A percentile compares a stretch with the other conserved stretches of the same genome.
Conservation (phyloP, 2,113 vertebrate genomes). For the Peromyscus californicus region DNA sequence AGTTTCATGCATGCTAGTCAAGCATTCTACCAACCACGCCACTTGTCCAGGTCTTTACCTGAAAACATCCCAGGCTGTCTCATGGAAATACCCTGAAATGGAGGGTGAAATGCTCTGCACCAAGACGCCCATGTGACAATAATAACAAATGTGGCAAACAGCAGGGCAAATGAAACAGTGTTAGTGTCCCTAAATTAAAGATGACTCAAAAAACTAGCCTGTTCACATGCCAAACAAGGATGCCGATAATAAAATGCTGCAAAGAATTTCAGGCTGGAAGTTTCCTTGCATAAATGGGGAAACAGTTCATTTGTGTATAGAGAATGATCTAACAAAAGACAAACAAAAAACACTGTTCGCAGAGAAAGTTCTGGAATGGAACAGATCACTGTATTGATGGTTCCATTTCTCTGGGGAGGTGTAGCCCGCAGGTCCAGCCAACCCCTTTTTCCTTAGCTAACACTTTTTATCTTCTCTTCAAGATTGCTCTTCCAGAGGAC, state of each 20-base stretch:
- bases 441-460: not conserved
- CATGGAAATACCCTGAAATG: conserved; percentile 12
- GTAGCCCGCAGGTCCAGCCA: not conserved
- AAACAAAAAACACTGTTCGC: not conserved
- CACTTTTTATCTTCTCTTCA: not conserved
- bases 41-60: not conserved
- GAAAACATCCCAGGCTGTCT: not conserved
- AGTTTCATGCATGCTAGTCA: not conserved
- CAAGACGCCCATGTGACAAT: not conserved
- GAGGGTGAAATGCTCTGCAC: not conserved
- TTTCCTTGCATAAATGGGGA: not conserved
- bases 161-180: not conserved
- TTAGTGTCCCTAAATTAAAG: not conserved
- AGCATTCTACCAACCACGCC: too few relatives aligned
- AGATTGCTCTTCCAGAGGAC: not conserved
- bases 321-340: not conserved
- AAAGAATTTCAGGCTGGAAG: not conserved
- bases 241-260: not conserved
- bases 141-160: not conserved
- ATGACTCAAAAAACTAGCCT: conserved; percentile 3
- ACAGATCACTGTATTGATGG: not conserved
- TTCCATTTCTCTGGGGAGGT: not conserved
- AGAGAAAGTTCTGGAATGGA: not conserved
- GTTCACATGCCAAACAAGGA: conserved; percentile 13
- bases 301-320: not conserved